Base-by-base conservation (phyloP, 1,140 invertebrate genomes). In the Chlorops oryzae region DNA sequence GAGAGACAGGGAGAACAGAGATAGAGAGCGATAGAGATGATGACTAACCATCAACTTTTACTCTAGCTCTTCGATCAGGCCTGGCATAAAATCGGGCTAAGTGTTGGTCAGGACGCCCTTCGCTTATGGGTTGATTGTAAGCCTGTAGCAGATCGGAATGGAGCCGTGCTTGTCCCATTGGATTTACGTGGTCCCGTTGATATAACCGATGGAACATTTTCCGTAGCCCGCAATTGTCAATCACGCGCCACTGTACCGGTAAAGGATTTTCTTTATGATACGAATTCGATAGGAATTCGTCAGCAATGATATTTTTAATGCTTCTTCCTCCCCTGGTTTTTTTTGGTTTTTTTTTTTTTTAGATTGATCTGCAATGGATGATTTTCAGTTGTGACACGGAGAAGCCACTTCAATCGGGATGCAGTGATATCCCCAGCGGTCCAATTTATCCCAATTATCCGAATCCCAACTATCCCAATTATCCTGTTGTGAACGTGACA, bases 361-460 rank as follows among this genome's bases (percentile, higher is more conserved):
- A 87, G 85, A 80, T 88, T 61, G 86, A 89, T 62, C 69, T 90
- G 24, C 87, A 90, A 77, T 88, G 83, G 85, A 84, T 88, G 82
- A 78, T 85, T 10, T 73, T 90, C 55, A 84, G 81, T 58, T 90
- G 87, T 67, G 86, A 90, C 72, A 83, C 85, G n/a, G 78, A 79
- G 2, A 76, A 79, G 61, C 81, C 84, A 9, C 77, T 82, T 54
- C 72, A 83, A 58, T 83, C 87, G 62, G 78, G 70, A n/a, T 90
- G 87, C 62, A 76, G 78, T 47, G 86, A 88, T 70, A 59, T 88
- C 17, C 49, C 44, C 1, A 25, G 50, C 27, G n/a, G n/a, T n/a
- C n/a, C n/a, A n/a, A n/a, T n/a, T n/a, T n/a, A n/a, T 32, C n/a
- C n/a, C 17, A 15, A 20, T 34, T 18, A 20, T 46, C 27, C n/a